These are phyloP conservation scores for Oxytorus armatus DNA, from an alignment of 2,888 invertebrate genomes.

Conservation along the genomic window DNA sequence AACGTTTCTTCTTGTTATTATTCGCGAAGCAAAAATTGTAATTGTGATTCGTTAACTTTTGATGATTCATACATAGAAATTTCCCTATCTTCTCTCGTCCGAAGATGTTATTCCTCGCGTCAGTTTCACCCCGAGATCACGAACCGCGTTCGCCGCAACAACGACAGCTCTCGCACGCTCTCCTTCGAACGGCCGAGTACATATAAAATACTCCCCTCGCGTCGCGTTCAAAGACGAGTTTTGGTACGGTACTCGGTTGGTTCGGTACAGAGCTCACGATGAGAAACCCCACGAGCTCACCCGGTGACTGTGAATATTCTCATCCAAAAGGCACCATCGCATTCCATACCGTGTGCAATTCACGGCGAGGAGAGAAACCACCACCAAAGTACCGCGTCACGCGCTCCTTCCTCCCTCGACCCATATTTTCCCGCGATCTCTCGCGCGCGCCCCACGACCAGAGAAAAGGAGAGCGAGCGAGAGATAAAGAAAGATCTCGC, in stretches of 20 bases:
- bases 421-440: conserved; percentile 63
- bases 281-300: conserved; percentile 47
- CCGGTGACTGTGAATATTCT: conserved; percentile 54
- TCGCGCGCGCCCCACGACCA: conserved; percentile 32
- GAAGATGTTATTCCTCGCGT: no score
- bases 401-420: conserved; percentile 64
- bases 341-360: conserved; percentile 48
- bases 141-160: conserved; percentile 9
- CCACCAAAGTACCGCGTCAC: conserved; percentile 57
- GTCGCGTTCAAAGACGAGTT: conserved; percentile 35
- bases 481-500: conserved; percentile 39
- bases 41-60: no score
- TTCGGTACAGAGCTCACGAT: conserved; percentile 27
- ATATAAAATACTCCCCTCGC: conserved; percentile 11
- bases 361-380: conserved; percentile 45
- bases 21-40: no score
- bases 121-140: conserved; percentile 1
- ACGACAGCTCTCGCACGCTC: conserved; percentile 24
- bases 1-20: no score
- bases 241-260: not conserved
- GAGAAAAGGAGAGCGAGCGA: conserved; percentile 11
- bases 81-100: no score
- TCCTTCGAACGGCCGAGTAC: conserved; percentile 15
- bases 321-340: conserved; percentile 46
- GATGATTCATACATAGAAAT: no score